These are phyloP conservation scores for Danio tinwini DNA, from an alignment of 2,797 vertebrate species.

Conservation along the genomic window DNA sequence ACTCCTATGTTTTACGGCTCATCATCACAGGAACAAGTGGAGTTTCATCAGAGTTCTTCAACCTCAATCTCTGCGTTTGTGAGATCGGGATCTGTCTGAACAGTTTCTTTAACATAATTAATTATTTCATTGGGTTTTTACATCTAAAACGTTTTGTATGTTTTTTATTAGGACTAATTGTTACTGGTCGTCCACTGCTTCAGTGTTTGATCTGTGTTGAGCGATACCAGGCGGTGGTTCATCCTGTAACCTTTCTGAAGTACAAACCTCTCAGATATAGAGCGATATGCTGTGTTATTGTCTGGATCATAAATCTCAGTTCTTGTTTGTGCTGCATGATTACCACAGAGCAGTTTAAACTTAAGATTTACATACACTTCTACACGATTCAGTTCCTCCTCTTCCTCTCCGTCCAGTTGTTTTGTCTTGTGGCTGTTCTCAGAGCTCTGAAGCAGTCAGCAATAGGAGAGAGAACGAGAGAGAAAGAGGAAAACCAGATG, in stretches of 20 bases:
- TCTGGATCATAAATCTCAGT: background rate
- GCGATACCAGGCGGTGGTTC: background rate
- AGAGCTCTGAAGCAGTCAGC: too few relatives aligned
- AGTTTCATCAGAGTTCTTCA: background rate
- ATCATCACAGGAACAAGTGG: background rate
- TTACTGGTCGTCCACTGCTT: background rate
- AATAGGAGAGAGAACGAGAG: too few relatives aligned
- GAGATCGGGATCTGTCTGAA: background rate
- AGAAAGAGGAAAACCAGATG: background rate
- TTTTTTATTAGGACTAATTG: background rate
- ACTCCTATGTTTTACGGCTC: background rate
- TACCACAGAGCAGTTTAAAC: background rate
- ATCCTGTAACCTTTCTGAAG: too few relatives aligned
- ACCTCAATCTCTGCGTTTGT: conserved; percentile 7
- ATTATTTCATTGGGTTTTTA: background rate
- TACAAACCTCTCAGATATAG: too few relatives aligned
- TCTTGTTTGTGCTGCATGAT: background rate
- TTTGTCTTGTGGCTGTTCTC: too few relatives aligned
- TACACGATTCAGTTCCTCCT: background rate
- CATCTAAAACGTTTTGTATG: accelerated
- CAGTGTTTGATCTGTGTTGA: background rate
- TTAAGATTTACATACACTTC: background rate
- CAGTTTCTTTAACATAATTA: background rate
- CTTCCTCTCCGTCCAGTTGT: background rate
- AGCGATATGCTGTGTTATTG: too few relatives aligned